Base-by-base conservation (phyloP, 2,797 vertebrate species). In the Gastrophryne carolinensis region DNA sequence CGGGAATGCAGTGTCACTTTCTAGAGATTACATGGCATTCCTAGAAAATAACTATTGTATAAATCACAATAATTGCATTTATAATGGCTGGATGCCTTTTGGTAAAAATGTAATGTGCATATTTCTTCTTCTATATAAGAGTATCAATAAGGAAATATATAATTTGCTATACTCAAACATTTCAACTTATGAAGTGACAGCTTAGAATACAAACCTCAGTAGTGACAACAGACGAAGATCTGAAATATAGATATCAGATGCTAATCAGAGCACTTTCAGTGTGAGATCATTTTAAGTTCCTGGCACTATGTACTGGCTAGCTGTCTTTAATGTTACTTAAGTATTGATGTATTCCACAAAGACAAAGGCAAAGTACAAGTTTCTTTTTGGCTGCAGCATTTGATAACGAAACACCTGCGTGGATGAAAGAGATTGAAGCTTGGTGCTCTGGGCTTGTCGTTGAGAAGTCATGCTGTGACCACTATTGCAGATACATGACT, bases 401-500 rank as follows among this genome's bases (percentile, higher is more conserved):
- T 47, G 44, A 47, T 47, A 47, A 47, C 21, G 17, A 6, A 37
- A 39, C 19, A 15, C 21, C 57, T 24, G 32, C 19, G 15, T 24
- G 24, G 57, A 35, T 44, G 26, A 47, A 44, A 63, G 35, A 29
- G 35, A n/a, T n/a, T n/a, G n/a, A 32, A n/a, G 30, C 29, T 57
- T 17, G 8, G 30, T 57, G 27, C 53, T 30, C 27, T 23, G 5
- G 53, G 27, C 26, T 29, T 52, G 56, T 5, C 5, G 7, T 67
- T 79, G 72, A 63, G 12, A 1, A 75, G 74, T 6, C 75, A 54
- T 4, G 15, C 66, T 75, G 52, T 68, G 24, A 60, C 56, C 47
- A 70, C 49, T 73, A 74, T 50, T 30, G 24, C 26, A 73, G 63
- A 66, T 81, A 79, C 52, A 75, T 60, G 57, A 63, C 81, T 73